Percentiles rank a stretch among this genome's conserved stretches.
These are phyloP conservation scores for Dinocampus coccinellae DNA, from an alignment of 2,888 invertebrate genomes.

Conservation along the genomic window DNA sequence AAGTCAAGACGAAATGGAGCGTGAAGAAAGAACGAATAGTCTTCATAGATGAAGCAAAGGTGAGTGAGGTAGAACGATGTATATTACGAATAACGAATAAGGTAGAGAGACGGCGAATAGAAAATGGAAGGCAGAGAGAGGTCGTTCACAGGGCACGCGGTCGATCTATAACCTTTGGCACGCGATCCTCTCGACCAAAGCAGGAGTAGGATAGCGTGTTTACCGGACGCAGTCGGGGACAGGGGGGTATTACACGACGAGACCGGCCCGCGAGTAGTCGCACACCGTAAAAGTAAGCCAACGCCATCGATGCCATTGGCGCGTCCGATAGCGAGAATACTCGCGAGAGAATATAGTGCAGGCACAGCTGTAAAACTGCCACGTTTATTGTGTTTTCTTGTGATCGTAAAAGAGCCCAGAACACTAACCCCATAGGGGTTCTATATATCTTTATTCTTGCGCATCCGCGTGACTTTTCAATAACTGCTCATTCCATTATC, in stretches of 20 bases:
- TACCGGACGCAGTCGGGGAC: background rate
- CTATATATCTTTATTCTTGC: constrained; percentile 15
- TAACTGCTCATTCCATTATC: constrained; percentile 38
- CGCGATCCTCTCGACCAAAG: constrained; percentile 55
- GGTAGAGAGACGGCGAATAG: constrained; percentile 25
- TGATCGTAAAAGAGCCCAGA: constrained; percentile 34
- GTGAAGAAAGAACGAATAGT: constrained; percentile 22
- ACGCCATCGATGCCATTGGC: constrained; percentile 6
- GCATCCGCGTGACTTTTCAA: constrained; percentile 28
- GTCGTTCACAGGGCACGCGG: constrained; percentile 39
- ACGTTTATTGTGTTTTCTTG: constrained; percentile 50
- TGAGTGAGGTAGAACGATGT: constrained; percentile 34
- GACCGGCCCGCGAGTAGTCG: constrained; percentile 21
- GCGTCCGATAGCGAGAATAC: constrained; percentile 37
- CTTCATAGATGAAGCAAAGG: background rate
- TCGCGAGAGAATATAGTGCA: constrained; percentile 16
- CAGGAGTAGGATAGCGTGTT: constrained; percentile 11
- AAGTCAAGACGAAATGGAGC: constrained; percentile 28
- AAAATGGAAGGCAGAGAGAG: background rate
- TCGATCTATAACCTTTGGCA: constrained; percentile 63
- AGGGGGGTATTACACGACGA: background rate
- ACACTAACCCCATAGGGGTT: constrained; percentile 30
- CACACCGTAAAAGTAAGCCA: constrained; percentile 45
- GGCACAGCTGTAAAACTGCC: constrained; percentile 49
- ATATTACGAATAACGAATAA: constrained; percentile 23